These are phyloP conservation scores for Leptopilina boulardi DNA, from an alignment of 1,140 invertebrate species.

Conservation along the genomic window DNA sequence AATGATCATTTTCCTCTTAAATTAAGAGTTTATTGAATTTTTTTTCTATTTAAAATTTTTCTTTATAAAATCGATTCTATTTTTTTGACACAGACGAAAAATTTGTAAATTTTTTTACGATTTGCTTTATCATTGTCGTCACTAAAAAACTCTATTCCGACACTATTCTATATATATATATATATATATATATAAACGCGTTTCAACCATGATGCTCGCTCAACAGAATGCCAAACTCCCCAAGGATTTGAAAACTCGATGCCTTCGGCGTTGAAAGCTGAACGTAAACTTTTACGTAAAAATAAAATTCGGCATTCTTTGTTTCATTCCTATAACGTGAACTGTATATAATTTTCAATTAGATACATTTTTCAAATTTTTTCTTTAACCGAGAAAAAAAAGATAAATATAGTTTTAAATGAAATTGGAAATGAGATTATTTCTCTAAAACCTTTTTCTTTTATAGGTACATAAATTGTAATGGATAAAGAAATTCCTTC, in stretches of 20 bases:
- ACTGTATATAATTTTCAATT: constrained; percentile 2
- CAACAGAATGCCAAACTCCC: background rate
- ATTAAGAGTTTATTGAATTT: too few species aligned
- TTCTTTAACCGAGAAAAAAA: too few species aligned
- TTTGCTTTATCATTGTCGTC: background rate
- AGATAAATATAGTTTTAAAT: too few species aligned
- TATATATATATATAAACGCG: background rate
- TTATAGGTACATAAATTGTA: too few species aligned
- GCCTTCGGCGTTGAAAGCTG: background rate
- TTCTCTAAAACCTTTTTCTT: too few species aligned
- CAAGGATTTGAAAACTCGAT: background rate
- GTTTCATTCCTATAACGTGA: background rate
- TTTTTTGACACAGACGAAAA: background rate
- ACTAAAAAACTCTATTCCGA: background rate
- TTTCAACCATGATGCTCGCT: background rate
- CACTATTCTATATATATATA: background rate
- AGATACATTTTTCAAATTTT: background rate
- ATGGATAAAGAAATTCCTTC: too few species aligned
- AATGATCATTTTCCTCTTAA: too few species aligned
- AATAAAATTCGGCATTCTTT: constrained; percentile 8
- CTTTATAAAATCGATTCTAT: too few species aligned
- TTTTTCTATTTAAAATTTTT: too few species aligned
- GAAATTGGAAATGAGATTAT: too few species aligned
- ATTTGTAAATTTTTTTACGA: background rate
- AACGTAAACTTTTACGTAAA: background rate